Evolutionary conservation across 2,888 invertebrate genomes (phyloP).

Genomic region (Tetrapedia diversipes): DNA sequence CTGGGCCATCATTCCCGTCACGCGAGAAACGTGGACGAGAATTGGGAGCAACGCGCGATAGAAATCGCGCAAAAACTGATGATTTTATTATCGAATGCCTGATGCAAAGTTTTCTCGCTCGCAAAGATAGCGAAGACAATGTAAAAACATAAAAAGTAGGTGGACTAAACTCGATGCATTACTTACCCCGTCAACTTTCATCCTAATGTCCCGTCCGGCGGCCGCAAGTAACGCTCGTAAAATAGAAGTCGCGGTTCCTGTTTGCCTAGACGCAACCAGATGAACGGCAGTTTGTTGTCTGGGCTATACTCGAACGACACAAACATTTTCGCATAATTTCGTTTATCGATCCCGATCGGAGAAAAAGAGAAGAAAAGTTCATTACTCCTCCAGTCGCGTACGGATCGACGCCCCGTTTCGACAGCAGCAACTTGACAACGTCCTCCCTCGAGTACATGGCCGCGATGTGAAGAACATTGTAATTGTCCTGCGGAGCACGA

Average conservation of each 20-base stretch:
- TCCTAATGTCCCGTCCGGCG: conserved; percentile 94
- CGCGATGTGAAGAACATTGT: conserved; percentile 97
- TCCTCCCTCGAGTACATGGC: conserved; percentile 98
- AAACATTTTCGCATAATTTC: too few relatives aligned
- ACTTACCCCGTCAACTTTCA: conserved; percentile 94
- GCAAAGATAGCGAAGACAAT: not conserved
- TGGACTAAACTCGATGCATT: not conserved
- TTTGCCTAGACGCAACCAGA: conserved; percentile 95
- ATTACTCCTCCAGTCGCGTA: conserved; percentile 97
- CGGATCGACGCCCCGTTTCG: conserved; percentile 95
- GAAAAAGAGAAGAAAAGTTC: conserved; percentile 78
- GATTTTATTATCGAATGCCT: not conserved
- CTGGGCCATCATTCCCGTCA: conserved; percentile 79
- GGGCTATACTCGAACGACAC: conserved; percentile 86
- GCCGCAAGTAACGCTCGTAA: conserved; percentile 93
- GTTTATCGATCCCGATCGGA: too few relatives aligned
- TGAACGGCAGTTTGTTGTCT: conserved; percentile 97
- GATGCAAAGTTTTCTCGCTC: not conserved
- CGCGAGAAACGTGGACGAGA: conserved; percentile 70
- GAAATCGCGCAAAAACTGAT: conserved; percentile 29
- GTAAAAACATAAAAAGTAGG: not conserved
- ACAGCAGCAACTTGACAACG: conserved; percentile 94
- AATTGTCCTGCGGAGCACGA: conserved; percentile 90
- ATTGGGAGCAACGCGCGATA: conserved; percentile 61
- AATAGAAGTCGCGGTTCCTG: conserved; percentile 95